These are phyloP conservation scores for Pseudorhombus dupliciocellatus DNA, from an alignment of 2,113 vertebrate genomes.

Conservation along the genomic window DNA sequence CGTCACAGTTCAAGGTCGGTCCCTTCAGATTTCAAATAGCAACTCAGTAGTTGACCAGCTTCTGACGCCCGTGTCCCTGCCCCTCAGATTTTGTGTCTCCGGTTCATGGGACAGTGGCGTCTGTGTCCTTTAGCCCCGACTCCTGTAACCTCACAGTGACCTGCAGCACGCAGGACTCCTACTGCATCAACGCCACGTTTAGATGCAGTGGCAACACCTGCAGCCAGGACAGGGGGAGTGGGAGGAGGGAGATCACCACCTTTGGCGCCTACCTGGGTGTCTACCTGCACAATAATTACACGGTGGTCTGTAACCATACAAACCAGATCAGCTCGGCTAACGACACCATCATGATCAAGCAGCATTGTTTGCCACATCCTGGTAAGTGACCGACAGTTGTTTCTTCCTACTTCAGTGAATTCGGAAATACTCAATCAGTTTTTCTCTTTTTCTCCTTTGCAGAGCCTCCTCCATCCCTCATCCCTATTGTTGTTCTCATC, in stretches of 20 bases:
- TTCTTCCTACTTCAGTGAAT: too few relatives aligned
- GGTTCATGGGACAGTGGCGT: not conserved
- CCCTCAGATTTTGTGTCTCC: constrained; percentile 50
- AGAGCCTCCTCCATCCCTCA: too few relatives aligned
- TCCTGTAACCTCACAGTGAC: constrained; percentile 37
- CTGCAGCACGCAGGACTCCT: constrained; percentile 23
- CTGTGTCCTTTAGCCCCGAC: rapidly evolving
- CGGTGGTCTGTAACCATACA: constrained; percentile 23
- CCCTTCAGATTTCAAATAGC: not conserved
- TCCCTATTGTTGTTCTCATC: too few relatives aligned
- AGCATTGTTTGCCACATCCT: rapidly evolving
- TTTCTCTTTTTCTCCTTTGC: too few relatives aligned
- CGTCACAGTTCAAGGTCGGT: constrained; percentile 26
- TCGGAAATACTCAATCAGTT: not conserved
- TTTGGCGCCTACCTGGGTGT: not conserved
- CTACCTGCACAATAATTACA: not conserved
- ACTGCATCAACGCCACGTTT: constrained; percentile 19
- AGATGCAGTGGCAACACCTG: constrained; percentile 1
- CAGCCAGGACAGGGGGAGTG: not conserved
- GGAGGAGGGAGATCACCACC: not conserved
- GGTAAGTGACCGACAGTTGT: constrained; percentile 5
- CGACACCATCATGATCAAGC: rapidly evolving
- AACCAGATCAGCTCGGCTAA: constrained; percentile 15
- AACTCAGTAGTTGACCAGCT: not conserved
- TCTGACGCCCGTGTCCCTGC: not conserved